Evolutionary conservation across 2,888 invertebrate species (phyloP), one percentile per base, ranked within the genome.

Genomic region (Thysanoteuthis rhombus): DNA sequence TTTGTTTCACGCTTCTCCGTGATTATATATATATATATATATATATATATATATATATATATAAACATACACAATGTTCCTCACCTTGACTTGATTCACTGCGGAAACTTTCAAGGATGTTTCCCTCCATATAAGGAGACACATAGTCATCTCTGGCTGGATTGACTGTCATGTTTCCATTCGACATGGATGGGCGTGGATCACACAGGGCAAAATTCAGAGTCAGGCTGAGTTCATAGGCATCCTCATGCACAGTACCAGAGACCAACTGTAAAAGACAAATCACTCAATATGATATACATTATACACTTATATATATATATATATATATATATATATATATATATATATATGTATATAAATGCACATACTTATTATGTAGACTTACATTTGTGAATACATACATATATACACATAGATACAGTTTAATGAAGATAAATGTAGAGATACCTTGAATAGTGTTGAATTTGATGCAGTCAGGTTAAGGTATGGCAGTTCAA

Each of bases 141-240:
- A 36, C n/a, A 25, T 47, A 47, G n/a, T 52, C 36, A 0, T 92
- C 92, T n/a, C n/a, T 45, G 19, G 40, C 40, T 32, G 42, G 92
- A 25, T 16, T 45, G 39, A 45, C n/a, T 25, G 32, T 92, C n/a
- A 75, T 1, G 45, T 92, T 32, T 4, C 92, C 92, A 92, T 92
- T 92, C 1, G 92, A 19, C 42, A 92, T 40, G 42, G 40, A 25
- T 16, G 92, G n/a, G 3, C 32, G 40, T 6, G 42, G 32, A 16
- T 92, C 96, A 45, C 97, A 95, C 89, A 97, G 95, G 19, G 97
- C 96, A 95, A 97, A 97, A 90, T 96, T 97, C 94, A 97, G 95
- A 10, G 96, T 97, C 94, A 97, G 93, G 95, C 96, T 96, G 58
- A 97, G 93, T 94, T 97, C 97, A 95, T 96, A 97, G 10, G 96